These are phyloP conservation scores for Hycleus phaleratus DNA, from an alignment of 1,140 invertebrate species.

Conservation along the genomic window DNA sequence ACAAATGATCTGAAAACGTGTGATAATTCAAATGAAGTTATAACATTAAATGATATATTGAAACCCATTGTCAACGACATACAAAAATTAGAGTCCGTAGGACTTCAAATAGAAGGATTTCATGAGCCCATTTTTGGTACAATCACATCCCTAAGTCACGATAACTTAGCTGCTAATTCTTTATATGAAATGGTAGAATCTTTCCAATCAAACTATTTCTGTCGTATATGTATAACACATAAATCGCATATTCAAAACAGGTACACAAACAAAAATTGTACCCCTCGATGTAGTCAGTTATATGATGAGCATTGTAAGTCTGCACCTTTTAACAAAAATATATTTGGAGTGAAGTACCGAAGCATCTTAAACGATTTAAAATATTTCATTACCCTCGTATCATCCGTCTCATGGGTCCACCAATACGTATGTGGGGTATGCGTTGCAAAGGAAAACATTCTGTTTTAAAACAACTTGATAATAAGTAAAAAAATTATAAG, in stretches of 20 bases:
- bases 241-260: constrained; percentile 7
- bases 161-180: constrained; percentile 13
- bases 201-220: constrained; percentile 8
- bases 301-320: neutral
- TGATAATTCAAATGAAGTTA: neutral
- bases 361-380: constrained; percentile 3
- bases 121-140: constrained; percentile 1
- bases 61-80: constrained; percentile 6
- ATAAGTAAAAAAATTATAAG: no score
- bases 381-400: neutral
- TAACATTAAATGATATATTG: neutral
- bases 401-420: no score
- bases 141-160: constrained; percentile 1
- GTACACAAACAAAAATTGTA: neutral
- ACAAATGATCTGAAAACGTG: constrained; percentile 4
- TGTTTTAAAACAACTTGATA: no score
- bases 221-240: constrained; percentile 7
- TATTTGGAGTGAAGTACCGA: constrained; percentile 1
- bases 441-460: no score
- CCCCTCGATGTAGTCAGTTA: neutral
- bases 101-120: neutral
- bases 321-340: neutral
- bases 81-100: constrained; percentile 10
- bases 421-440: no score
- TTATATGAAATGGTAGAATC: constrained; percentile 14